phyloP scores from a whole-genome alignment of 2,888 invertebrate genomes.

The Nebria brevicollis region DNA sequence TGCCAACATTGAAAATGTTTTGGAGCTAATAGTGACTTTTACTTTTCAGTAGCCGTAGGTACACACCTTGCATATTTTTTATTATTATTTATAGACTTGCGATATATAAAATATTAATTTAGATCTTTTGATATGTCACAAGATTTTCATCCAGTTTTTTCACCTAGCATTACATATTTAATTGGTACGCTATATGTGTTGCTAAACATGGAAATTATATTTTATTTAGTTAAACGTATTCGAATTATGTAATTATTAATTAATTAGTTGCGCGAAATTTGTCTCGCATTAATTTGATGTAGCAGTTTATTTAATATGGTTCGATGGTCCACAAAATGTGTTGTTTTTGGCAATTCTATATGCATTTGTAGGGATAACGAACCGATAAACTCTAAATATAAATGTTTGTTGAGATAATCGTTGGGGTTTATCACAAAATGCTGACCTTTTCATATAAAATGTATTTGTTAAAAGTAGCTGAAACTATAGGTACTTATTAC shows the following conservation, averaged over 20 bases:
- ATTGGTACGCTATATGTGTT: background rate
- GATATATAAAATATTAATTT: conserved; percentile 11
- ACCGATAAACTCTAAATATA: no score
- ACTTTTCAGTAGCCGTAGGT: conserved; percentile 3
- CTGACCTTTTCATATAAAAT: no score
- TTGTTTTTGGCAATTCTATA: no score
- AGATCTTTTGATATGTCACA: conserved; percentile 4
- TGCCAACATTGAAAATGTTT: conserved; percentile 21
- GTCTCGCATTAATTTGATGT: background rate
- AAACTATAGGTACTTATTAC: no score
- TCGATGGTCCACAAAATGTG: no score
- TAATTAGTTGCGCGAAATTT: background rate
- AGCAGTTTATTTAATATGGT: no score
- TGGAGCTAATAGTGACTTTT: background rate
- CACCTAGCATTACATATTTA: background rate
- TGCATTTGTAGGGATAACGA: no score
- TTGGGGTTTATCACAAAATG: no score
- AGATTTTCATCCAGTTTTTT: background rate
- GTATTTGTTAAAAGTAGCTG: no score
- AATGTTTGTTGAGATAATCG: no score
- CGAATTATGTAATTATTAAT: background rate
- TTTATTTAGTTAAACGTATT: background rate
- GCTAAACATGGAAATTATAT: background rate
- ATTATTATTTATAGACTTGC: conserved; percentile 16
- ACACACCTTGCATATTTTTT: conserved; percentile 20